phyloP scores from a whole-genome alignment of 1,140 invertebrate species.

The Caenorhabditis tropicalis region DNA sequence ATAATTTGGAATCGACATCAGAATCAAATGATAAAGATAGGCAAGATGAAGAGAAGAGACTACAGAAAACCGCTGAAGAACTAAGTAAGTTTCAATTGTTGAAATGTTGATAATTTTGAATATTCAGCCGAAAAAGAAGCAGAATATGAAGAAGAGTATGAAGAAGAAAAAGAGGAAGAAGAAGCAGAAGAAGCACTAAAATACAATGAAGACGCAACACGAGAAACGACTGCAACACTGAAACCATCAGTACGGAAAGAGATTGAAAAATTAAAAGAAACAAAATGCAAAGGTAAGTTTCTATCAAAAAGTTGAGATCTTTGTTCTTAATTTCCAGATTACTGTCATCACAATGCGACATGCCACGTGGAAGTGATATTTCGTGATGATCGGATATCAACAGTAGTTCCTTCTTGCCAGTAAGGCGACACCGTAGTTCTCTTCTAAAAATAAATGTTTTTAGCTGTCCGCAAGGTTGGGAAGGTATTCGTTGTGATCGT shows the following conservation, averaged over 20 bases:
- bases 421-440: not conserved
- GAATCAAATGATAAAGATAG: not conserved
- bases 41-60: not conserved
- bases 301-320: no score
- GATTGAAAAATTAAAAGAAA: constrained; percentile 16
- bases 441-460: not conserved
- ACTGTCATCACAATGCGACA: constrained; percentile 28
- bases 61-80: not conserved
- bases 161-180: constrained; percentile 11
- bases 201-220: constrained; percentile 26
- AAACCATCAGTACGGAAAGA: constrained; percentile 27
- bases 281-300: not conserved
- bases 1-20: not conserved
- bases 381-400: not conserved
- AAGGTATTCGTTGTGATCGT: constrained; percentile 37
- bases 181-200: constrained; percentile 34
- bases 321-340: not conserved
- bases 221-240: not conserved
- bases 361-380: constrained; percentile 34
- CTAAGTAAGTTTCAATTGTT: not conserved
- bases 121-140: constrained; percentile 10
- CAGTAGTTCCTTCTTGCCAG: constrained; percentile 34
- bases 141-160: constrained; percentile 11
- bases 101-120: not conserved
- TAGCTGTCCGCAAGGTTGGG: constrained; percentile 27